Evolutionary conservation across 2,888 invertebrate species (phyloP).

Genomic region (Mamestra brassicae): DNA sequence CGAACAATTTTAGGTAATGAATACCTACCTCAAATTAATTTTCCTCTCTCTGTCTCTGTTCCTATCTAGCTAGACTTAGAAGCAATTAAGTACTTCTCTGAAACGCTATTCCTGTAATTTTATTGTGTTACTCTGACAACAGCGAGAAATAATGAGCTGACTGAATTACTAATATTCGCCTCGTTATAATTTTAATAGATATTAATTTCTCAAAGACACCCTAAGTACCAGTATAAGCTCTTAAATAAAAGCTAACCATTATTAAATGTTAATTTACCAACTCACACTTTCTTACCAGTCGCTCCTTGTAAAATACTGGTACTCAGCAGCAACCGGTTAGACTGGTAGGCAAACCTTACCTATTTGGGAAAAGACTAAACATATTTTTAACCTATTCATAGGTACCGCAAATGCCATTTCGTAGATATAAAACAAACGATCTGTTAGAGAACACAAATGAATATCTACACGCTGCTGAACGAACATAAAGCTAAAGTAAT

Average conservation of each 20-base stretch:
- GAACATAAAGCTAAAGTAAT: constrained; percentile 80
- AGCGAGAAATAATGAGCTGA: neutral
- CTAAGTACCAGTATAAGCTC: neutral
- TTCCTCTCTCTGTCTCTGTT: neutral
- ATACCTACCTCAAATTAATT: neutral
- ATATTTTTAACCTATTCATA: neutral
- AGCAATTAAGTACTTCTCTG: neutral
- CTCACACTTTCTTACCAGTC: too few relatives aligned
- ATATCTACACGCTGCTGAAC: constrained; percentile 64
- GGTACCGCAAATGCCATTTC: constrained; percentile 4
- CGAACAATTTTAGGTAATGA: neutral
- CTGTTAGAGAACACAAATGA: constrained; percentile 54
- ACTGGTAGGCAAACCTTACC: too few relatives aligned
- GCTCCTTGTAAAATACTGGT: too few relatives aligned
- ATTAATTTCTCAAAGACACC: constrained; percentile 2
- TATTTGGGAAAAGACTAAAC: too few relatives aligned
- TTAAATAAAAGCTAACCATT: neutral
- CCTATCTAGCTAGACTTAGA: neutral
- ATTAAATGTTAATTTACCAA: too few relatives aligned
- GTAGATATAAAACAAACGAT: constrained; percentile 36
- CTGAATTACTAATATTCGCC: neutral
- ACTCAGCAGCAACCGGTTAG: too few relatives aligned
- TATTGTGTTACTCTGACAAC: neutral
- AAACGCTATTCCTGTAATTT: neutral
- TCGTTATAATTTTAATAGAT: neutral